Evolutionary conservation across 2,797 vertebrate species (phyloP).

Genomic region (Gadopsis marmoratus): DNA sequence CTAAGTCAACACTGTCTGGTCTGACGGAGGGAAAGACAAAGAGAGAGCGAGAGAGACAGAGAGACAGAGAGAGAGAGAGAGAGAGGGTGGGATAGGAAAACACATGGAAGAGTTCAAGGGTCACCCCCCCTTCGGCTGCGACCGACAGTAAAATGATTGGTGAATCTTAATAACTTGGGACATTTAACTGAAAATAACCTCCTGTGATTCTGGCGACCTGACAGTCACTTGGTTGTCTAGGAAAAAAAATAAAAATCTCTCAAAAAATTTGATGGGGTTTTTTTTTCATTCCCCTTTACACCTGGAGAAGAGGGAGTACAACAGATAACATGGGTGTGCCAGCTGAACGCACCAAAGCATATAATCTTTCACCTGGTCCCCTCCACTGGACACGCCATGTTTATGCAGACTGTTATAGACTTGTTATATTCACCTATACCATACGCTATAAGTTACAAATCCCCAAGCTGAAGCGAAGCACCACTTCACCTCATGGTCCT

Average conservation of each 20-base stretch:
- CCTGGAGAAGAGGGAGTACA: not conserved
- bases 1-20: constrained; percentile 81
- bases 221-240: not conserved
- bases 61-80: constrained; percentile 8
- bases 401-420: not conserved
- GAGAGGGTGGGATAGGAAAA: constrained; percentile 29
- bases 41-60: constrained; percentile 24
- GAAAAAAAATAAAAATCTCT: not conserved
- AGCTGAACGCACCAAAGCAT: not conserved
- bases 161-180: not conserved
- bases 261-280: not conserved
- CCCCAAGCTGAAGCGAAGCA: not conserved
- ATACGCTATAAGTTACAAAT: not conserved
- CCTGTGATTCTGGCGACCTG: not conserved
- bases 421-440: not conserved
- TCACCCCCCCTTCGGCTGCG: constrained; percentile 22
- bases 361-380: not conserved
- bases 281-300: not conserved
- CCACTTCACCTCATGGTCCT: not conserved
- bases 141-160: not conserved
- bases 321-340: not conserved
- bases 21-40: constrained; percentile 49
- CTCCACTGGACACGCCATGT: not conserved
- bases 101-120: constrained; percentile 72
- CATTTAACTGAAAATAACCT: not conserved